Base-by-base conservation (phyloP, 2,797 vertebrate genomes). In the Oryzias sinensis region DNA sequence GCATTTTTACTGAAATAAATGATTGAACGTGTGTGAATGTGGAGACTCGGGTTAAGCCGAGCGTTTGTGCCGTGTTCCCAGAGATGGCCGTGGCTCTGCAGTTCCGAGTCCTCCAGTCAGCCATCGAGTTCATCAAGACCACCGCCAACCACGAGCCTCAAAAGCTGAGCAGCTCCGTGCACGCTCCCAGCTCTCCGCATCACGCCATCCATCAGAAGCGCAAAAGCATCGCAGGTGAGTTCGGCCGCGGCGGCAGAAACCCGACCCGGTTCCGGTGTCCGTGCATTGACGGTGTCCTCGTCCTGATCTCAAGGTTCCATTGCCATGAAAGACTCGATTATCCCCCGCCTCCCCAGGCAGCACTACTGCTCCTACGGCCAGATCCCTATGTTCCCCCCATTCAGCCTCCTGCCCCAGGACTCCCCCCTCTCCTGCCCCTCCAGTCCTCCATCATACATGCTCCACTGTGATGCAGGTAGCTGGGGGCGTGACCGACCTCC, bases 61-160 rank as follows among this genome's bases (percentile, higher is more conserved):
- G 11, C 4, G 24, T 45, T 41, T 41, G 13, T 2, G 40, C 6
- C 60, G 17, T 37, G 33, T 8, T 24, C 41, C 2, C 53, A 99
- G 97, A 94, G 81, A 96, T 98, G 93, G 95, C 97, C n/a, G 82
- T 95, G 76, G 93, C 93, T 27, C 83, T 99, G 60, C 97, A 99
- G 85, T 93, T 97, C 56, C 93, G 92, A 15, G 94, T 98, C 74
- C 94, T 99, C 59, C 97, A 97, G 69, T 93, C 97, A 18, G 96
- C 96, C 2, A 91, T 98, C 37, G 95, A 98, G 70, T 95, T 97
- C 74, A 97, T 99, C 79, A 96, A 93, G 85, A 96, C 93, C 0
- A 96, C 96, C 9, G 93, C 95, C 76, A 95, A 89, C 84, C 94
- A 94, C 71, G 95, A 95, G 47, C 86, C 91, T 44, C 94, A 93